These are phyloP conservation scores for Magallana ariakensis DNA, from an alignment of 1,140 invertebrate genomes.

Conservation along the genomic window DNA sequence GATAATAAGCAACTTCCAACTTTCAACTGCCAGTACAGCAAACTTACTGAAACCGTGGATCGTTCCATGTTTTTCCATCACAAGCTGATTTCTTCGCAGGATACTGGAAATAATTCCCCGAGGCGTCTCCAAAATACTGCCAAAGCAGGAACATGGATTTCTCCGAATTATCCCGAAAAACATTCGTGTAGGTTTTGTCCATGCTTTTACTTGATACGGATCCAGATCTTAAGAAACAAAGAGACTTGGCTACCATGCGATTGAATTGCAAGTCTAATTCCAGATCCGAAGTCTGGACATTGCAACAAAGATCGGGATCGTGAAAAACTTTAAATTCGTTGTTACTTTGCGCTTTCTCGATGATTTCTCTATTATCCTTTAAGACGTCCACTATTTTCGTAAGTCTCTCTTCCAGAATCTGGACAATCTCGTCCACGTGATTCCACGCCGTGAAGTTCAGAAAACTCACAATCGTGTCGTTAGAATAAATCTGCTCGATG, in stretches of 20 bases:
- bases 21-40: background rate
- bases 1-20: too few species aligned
- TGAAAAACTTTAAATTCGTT: background rate
- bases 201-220: background rate
- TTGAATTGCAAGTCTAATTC: conserved; percentile 30
- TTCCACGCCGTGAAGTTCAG: background rate
- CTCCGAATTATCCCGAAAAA: conserved; percentile 32
- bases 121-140: conserved; percentile 51
- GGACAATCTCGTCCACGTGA: conserved; percentile 10
- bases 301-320: background rate
- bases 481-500: conserved; percentile 46
- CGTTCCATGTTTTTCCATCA: background rate
- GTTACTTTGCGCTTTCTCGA: conserved; percentile 34
- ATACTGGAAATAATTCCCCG: conserved; percentile 52
- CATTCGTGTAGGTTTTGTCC: background rate
- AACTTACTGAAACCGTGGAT: conserved; percentile 52
- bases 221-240: conserved; percentile 27
- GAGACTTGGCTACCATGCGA: background rate
- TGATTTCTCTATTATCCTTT: conserved; percentile 28
- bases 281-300: background rate
- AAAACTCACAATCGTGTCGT: conserved; percentile 22
- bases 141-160: conserved; percentile 22
- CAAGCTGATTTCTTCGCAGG: conserved; percentile 34
- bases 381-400: conserved; percentile 23
- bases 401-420: conserved; percentile 9